Base-by-base conservation (phyloP, 1,140 invertebrate genomes). In the Hirudo medicinalis region DNA sequence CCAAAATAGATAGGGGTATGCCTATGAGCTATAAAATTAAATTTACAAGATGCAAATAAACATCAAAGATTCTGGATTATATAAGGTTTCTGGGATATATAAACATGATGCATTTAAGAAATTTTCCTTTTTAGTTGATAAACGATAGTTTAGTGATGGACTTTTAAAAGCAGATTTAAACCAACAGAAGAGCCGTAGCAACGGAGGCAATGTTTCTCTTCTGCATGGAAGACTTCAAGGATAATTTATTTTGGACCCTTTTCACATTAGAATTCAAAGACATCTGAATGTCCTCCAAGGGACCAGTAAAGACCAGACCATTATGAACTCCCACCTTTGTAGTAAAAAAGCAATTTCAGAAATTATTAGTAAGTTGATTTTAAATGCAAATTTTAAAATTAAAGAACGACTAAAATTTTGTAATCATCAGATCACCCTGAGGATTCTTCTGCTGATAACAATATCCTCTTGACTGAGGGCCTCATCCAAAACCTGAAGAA, bases 291-390 rank as follows among this genome's bases (percentile, higher is more conserved):
- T 75, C 75, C 69, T 79, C 75, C 20, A 80, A 80, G 36, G 82
- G 80, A 22, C 79, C 77, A 22, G 81, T 73, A 75, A 78, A 82
- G 25, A 76, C 75, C 78, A 78, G 81, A 22, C 81, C 81, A 77
- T 82, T 82, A 72, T 82, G 81, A 25, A 82, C 75, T 67, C 81
- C 81, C 68, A 82, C 75, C 80, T 82, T 5, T 32, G 32, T 32
- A 66, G 20, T 0, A 55, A 60, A 60, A 20, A 63, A 63, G 57
- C 57, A 32, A 63, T 4, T 22, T 25, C 6, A 54, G n/a, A 17
- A 57, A 11, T n/a, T 27, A 32, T 29, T 17, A 40, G n/a, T 32
- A 27, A 36, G 22, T 11, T 40, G 29, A 67, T 22, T 40, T 22
- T 19, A 32, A n/a, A 43, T 2, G 4, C 49, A n/a, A 40, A 22